Evolutionary conservation across 2,113 vertebrate genomes (phyloP).

Genomic region (Pycnonotus jocosus): DNA sequence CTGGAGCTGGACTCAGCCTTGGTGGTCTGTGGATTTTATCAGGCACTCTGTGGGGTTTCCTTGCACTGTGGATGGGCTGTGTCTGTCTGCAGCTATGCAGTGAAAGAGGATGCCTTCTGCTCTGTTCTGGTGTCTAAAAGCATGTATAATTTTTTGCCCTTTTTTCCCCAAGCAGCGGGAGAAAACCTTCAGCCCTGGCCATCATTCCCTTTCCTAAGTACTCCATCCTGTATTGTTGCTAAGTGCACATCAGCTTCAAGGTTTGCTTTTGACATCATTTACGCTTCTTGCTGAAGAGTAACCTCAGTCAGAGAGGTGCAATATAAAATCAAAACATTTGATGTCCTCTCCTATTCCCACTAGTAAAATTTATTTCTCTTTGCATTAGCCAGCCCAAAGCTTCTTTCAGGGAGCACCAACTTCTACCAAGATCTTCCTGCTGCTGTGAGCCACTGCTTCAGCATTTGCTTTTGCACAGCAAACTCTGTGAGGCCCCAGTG

Average conservation of each 20-base stretch:
- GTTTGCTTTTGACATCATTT: neutral
- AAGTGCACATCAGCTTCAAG: neutral
- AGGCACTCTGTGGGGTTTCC: neutral
- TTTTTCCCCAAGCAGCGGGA: neutral
- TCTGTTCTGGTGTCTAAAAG: neutral
- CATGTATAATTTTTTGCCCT: neutral
- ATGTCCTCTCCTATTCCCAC: neutral
- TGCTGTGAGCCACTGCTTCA: neutral
- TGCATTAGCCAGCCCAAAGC: neutral
- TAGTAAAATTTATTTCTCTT: neutral
- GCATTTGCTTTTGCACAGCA: neutral
- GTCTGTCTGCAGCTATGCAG: neutral
- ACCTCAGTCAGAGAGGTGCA: neutral
- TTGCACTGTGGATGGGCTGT: neutral
- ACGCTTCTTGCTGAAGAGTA: neutral
- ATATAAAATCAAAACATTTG: neutral
- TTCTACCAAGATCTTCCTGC: neutral
- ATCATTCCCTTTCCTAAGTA: neutral
- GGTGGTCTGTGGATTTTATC: neutral
- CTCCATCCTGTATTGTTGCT: neutral
- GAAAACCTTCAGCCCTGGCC: constrained; percentile 11
- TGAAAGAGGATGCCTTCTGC: neutral
- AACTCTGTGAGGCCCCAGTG: neutral
- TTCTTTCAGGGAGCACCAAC: neutral
- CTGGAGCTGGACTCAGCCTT: neutral